Percentiles rank a stretch among this genome's conserved stretches.
Evolutionary conservation across 2,888 invertebrate genomes (phyloP).

Genomic region (Hymenopus coronatus): DNA sequence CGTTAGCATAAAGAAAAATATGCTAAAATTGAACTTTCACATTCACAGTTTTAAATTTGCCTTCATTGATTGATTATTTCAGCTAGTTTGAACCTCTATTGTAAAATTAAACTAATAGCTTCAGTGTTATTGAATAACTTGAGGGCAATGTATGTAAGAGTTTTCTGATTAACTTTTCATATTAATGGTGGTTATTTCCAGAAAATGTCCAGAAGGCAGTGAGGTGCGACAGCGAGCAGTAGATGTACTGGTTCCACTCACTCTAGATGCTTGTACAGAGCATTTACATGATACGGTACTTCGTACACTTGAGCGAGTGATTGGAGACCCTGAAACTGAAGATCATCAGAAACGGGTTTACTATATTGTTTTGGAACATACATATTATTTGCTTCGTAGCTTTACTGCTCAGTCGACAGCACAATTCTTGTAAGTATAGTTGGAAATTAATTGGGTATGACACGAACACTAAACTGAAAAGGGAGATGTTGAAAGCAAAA

Average conservation of each 20-base stretch:
- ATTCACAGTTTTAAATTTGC: no score
- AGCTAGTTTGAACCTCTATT: no score
- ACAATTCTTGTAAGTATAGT: conserved; percentile 6
- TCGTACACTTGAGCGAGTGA: conserved; percentile 57
- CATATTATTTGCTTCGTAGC: conserved; percentile 59
- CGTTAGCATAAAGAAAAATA: no score
- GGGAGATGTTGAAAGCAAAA: no score
- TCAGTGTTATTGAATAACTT: no score
- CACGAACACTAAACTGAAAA: no score
- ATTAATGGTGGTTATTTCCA: conserved; percentile 26
- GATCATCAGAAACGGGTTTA: conserved; percentile 63
- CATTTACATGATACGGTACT: conserved; percentile 60
- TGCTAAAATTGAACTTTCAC: no score
- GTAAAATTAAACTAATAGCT: no score
- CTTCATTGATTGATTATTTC: no score
- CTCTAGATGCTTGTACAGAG: conserved; percentile 74
- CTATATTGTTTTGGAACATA: conserved; percentile 61
- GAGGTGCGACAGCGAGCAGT: conserved; percentile 62
- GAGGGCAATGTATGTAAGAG: neutral
- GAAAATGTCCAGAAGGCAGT: conserved; percentile 60
- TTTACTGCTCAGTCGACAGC: conserved; percentile 31
- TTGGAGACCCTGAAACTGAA: conserved; percentile 63
- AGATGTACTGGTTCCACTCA: conserved; percentile 70
- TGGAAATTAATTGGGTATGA: no score
- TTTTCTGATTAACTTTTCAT: neutral